A percentile compares a stretch with the other conserved stretches of the same genome.
Evolutionary conservation across 2,888 invertebrate species (phyloP).

Genomic region (Coelopa pilipes): DNA sequence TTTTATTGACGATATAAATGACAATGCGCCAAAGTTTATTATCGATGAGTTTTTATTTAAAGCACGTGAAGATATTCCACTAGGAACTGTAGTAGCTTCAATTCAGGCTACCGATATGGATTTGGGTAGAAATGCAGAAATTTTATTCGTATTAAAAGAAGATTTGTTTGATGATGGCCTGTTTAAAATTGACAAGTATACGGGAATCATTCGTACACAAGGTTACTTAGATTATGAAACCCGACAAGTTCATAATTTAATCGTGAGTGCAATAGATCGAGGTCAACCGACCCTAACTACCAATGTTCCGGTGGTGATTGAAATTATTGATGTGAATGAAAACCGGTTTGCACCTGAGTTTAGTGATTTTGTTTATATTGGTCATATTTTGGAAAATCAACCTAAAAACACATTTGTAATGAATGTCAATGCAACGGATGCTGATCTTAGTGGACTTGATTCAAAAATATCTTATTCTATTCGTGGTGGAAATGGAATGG

Average conservation of each 20-base stretch:
- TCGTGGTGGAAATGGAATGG: conserved; percentile 88
- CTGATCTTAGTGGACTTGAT: conserved; percentile 83
- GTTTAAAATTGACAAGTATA: conserved; percentile 85
- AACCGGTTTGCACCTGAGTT: conserved; percentile 87
- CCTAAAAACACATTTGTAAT: conserved; percentile 81
- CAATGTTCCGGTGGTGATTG: conserved; percentile 83
- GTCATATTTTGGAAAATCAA: conserved; percentile 83
- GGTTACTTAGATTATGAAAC: conserved; percentile 87
- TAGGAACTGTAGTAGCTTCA: conserved; percentile 86
- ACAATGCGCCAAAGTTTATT: conserved; percentile 85
- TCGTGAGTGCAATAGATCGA: conserved; percentile 85
- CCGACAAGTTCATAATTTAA: conserved; percentile 87
- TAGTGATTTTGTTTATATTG: conserved; percentile 80
- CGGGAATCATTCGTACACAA: conserved; percentile 86
- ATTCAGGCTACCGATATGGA: conserved; percentile 87
- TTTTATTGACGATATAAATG: conserved; percentile 89
- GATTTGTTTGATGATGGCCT: conserved; percentile 51
- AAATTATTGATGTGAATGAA: conserved; percentile 94
- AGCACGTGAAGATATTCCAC: conserved; percentile 90
- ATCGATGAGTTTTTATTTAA: conserved; percentile 80
- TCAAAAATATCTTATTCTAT: conserved; percentile 87
- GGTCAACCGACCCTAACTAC: conserved; percentile 85
- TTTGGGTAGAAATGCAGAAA: conserved; percentile 81
- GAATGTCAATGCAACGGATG: conserved; percentile 81
- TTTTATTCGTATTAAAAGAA: conserved; percentile 83